Percentiles rank a stretch among this genome's conserved stretches.
Evolutionary conservation across 2,113 vertebrate species (phyloP).

Genomic region (Equus quagga): DNA sequence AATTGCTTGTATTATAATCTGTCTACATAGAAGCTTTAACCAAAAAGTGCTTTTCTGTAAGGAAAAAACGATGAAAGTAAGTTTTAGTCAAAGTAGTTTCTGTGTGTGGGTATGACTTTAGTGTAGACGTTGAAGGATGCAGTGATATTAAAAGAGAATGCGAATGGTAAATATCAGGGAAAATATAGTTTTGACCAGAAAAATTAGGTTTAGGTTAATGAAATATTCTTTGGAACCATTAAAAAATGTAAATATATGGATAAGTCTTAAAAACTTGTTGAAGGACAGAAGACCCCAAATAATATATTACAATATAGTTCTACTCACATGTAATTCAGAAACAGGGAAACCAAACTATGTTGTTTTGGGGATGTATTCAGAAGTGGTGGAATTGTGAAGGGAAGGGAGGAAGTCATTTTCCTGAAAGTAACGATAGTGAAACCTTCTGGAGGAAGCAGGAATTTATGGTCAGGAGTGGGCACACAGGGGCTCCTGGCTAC

Average conservation of each 20-base stretch:
- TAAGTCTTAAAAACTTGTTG: not conserved
- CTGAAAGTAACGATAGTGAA: not conserved
- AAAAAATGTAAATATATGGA: not conserved
- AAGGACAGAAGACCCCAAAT: not conserved
- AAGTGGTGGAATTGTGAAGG: not conserved
- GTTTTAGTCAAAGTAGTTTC: constrained; percentile 6
- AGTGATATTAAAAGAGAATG: not conserved
- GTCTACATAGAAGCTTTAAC: not conserved
- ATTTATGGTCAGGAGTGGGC: not conserved
- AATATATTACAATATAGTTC: not conserved
- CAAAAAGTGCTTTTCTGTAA: not conserved
- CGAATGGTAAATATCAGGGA: not conserved
- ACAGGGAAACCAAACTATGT: not conserved
- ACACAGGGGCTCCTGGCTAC: not conserved
- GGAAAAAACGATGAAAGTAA: not conserved
- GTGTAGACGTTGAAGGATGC: not conserved
- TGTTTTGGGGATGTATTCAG: not conserved
- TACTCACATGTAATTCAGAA: not conserved
- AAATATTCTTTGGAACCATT: not conserved
- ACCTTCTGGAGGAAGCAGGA: not conserved
- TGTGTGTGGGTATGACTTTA: not conserved
- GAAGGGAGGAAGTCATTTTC: not conserved
- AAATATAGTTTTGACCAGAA: not conserved
- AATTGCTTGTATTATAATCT: not conserved
- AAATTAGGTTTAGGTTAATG: not conserved